phyloP scores from a whole-genome alignment of 1,140 invertebrate genomes.

The Diabrotica virgifera region DNA sequence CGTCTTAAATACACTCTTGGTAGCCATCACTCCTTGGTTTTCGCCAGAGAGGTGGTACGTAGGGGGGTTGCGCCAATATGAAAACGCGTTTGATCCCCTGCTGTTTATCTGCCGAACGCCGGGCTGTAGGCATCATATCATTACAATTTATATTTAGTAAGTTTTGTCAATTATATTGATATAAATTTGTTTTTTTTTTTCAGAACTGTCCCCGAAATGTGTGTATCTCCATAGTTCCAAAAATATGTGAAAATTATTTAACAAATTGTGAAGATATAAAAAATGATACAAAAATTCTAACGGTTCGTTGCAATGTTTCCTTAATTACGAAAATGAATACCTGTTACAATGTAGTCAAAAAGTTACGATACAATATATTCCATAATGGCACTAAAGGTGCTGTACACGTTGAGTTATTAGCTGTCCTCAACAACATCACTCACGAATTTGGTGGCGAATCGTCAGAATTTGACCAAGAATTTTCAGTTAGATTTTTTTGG shows the following conservation, averaged over 20 bases:
- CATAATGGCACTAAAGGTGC: slow-evolving; percentile 61
- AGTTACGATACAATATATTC: slow-evolving; percentile 52
- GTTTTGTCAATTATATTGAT: slow-evolving; percentile 27
- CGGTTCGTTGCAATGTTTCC: slow-evolving; percentile 24
- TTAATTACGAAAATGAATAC: slow-evolving; percentile 25
- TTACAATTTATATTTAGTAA: too few species aligned
- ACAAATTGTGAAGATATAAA: slow-evolving; percentile 38
- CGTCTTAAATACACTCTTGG: too few species aligned
- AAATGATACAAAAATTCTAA: slow-evolving; percentile 24
- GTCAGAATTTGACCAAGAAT: slow-evolving; percentile 51
- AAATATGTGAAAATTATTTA: slow-evolving; percentile 47
- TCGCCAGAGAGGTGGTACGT: too few species aligned
- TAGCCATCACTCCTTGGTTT: too few species aligned
- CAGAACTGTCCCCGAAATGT: slow-evolving; percentile 51
- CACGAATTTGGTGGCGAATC: slow-evolving; percentile 26
- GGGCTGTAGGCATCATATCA: too few species aligned
- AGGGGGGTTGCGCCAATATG: too few species aligned
- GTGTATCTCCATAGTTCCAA: slow-evolving; percentile 49
- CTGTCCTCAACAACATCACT: slow-evolving; percentile 49
- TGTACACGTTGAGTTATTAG: slow-evolving; percentile 47
- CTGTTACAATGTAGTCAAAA: slow-evolving; percentile 48
- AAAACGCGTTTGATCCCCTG: too few species aligned
- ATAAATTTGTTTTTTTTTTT: slow-evolving; percentile 48
- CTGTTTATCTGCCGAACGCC: too few species aligned
- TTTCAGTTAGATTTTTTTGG: slow-evolving; percentile 55